Conservation (phyloP, 2,888 invertebrate genomes). For the Pachliopta kotzebuea region DNA sequence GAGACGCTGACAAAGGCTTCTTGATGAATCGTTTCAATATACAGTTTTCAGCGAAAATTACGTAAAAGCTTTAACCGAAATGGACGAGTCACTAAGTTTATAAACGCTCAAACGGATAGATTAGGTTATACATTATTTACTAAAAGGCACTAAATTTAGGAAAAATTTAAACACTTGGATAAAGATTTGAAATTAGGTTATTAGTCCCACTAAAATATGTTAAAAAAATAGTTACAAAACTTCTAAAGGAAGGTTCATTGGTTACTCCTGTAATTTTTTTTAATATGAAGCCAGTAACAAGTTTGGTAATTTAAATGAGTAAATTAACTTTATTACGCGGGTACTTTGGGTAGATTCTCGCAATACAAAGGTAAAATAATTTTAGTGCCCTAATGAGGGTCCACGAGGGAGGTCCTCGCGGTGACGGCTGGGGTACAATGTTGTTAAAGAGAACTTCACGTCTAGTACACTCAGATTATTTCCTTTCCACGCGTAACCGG, state of each 20-base stretch:
- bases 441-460: conserved; percentile 45
- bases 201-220: no score
- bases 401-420: conserved; percentile 48
- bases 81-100: no score
- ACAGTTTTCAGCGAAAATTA: not conserved
- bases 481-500: conserved; percentile 44
- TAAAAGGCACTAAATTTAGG: no score
- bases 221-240: no score
- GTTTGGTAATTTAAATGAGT: not conserved
- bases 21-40: not conserved
- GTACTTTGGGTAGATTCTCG: conserved; percentile 31
- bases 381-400: conserved; percentile 56
- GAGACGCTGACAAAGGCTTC: not conserved
- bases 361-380: conserved; percentile 52
- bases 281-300: not conserved
- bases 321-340: conserved; percentile 22
- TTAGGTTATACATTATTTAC: no score
- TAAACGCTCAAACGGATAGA: no score
- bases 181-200: no score
- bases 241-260: no score
- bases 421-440: conserved; percentile 31
- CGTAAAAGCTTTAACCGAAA: no score
- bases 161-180: no score
- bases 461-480: conserved; percentile 60
- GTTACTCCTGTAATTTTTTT: no score